Percentiles rank a stretch among this genome's conserved stretches.
Conservation (phyloP, 2,797 vertebrate species). For the Simalia tracyae region DNA sequence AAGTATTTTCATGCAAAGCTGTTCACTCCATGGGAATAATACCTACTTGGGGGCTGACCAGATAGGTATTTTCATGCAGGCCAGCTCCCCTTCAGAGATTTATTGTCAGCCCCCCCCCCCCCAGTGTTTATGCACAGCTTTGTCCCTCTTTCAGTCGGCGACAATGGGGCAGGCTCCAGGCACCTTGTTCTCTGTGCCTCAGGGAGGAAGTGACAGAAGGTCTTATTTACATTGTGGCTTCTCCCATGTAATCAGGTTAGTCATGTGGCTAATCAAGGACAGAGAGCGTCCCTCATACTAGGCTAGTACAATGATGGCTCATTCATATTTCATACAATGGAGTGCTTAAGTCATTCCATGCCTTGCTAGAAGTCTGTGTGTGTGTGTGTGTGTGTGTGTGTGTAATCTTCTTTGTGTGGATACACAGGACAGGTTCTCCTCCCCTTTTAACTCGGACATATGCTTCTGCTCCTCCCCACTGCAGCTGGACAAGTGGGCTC, state of each 20-base stretch:
- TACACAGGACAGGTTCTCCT: conserved; percentile 75
- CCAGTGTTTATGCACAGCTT: conserved; percentile 72
- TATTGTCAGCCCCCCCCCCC: conserved; percentile 67
- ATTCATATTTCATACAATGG: conserved; percentile 98
- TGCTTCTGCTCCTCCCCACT: conserved; percentile 83
- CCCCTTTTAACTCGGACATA: conserved; percentile 82
- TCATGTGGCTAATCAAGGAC: conserved; percentile 94
- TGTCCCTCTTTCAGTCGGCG: conserved; percentile 76
- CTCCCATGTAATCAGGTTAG: conserved; percentile 96
- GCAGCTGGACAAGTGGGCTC: conserved; percentile 82
- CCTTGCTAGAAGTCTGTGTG: conserved; percentile 80
- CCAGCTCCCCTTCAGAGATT: conserved; percentile 47
- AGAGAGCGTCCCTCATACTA: conserved; percentile 78
- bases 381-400: rapidly evolving
- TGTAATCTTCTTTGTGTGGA: conserved; percentile 80
- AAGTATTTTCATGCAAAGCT: conserved; percentile 45
- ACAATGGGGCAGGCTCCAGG: conserved; percentile 74
- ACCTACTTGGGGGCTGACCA: conserved; percentile 50
- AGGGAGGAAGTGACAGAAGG: conserved; percentile 94
- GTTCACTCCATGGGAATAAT: conserved; percentile 54
- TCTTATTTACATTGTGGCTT: conserved; percentile 91
- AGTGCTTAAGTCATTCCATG: conserved; percentile 93
- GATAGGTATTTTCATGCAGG: conserved; percentile 67
- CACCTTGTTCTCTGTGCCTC: conserved; percentile 67
- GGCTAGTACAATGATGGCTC: conserved; percentile 85